A percentile compares a stretch with the other conserved stretches of the same genome.
phyloP scores from a whole-genome alignment of 2,113 vertebrate genomes.

The Elanus axillaris region DNA sequence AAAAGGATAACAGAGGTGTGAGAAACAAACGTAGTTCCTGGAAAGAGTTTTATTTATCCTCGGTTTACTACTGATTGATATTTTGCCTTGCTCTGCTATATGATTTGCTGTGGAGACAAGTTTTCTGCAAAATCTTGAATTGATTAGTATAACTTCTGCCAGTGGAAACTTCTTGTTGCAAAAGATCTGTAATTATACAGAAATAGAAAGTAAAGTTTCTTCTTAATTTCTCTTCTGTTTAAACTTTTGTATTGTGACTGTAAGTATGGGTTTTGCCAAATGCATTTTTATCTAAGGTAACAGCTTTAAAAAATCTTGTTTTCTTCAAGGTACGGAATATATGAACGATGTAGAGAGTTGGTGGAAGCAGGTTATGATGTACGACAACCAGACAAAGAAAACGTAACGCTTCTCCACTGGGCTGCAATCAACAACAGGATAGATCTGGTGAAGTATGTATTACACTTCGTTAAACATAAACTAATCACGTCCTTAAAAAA shows the following conservation, averaged over 20 bases:
- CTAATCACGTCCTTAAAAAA: neutral
- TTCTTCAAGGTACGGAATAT: conserved; percentile 89
- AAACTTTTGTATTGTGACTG: neutral
- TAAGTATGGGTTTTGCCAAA: neutral
- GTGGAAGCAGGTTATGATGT: conserved; percentile 99
- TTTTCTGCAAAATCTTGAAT: neutral
- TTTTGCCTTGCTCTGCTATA: neutral
- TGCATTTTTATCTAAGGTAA: neutral
- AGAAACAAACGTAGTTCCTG: neutral
- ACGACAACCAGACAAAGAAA: conserved; percentile 97
- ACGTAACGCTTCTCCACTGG: conserved; percentile 98
- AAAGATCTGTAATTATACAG: neutral
- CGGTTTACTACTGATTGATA: neutral
- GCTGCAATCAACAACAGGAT: conserved; percentile 98
- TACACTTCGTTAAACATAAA: neutral
- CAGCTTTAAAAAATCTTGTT: neutral
- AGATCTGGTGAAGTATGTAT: conserved; percentile 94
- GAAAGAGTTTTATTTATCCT: neutral
- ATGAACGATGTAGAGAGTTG: conserved; percentile 93
- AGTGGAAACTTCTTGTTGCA: neutral
- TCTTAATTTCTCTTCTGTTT: neutral
- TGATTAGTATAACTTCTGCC: neutral
- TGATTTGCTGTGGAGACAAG: neutral
- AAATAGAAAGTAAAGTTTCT: neutral
- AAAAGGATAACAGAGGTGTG: neutral